Percentiles rank a stretch among this genome's conserved stretches.
These are phyloP conservation scores for Metopia argyrocephala DNA, from an alignment of 2,888 invertebrate genomes.

Conservation along the genomic window DNA sequence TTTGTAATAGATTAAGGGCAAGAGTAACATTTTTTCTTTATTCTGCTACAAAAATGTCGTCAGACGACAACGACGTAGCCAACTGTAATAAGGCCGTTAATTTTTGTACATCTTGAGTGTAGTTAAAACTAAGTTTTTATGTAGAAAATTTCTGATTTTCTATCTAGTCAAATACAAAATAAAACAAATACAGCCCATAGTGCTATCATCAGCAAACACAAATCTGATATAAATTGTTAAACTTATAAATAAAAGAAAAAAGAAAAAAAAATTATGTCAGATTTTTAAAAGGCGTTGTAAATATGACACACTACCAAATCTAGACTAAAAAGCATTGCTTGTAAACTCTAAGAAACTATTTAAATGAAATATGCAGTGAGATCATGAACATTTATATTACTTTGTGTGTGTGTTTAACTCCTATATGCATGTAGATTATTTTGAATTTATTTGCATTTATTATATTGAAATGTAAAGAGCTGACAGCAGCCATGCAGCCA, in stretches of 20 bases:
- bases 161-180: neutral
- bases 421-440: conserved; percentile 27
- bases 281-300: conserved; percentile 58
- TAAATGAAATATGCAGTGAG: conserved; percentile 45
- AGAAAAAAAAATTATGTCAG: conserved; percentile 16
- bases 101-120: no score
- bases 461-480: conserved; percentile 13
- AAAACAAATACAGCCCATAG: neutral
- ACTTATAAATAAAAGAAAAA: neutral
- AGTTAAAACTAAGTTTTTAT: no score
- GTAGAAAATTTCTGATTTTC: no score
- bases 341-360: neutral
- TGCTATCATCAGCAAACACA: conserved; percentile 39
- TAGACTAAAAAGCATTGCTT: conserved; percentile 24
- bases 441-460: conserved; percentile 61
- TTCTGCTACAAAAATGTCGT: no score
- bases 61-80: no score
- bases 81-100: no score
- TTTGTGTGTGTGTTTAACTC: conserved; percentile 3
- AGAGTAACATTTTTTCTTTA: no score
- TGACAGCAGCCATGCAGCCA: conserved; percentile 55
- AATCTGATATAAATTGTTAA: neutral
- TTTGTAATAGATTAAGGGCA: no score
- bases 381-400: conserved; percentile 28
- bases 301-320: conserved; percentile 63